These are phyloP conservation scores for Scaptodrosophila lebanonensis DNA, from an alignment of 1,140 invertebrate species.

Conservation along the genomic window DNA sequence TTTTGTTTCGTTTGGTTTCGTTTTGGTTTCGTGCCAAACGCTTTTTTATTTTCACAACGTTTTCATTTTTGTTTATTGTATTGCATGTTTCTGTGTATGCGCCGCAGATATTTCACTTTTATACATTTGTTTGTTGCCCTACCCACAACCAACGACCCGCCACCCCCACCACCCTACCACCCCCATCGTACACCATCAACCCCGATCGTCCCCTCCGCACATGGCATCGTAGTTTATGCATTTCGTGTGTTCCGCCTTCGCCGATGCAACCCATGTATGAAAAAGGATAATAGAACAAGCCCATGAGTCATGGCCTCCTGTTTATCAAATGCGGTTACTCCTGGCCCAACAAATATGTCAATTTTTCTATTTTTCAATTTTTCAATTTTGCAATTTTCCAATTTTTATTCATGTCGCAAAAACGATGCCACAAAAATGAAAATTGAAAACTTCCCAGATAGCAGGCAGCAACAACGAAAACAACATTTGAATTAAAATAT, in stretches of 20 bases:
- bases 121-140: too few relatives aligned
- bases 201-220: too few relatives aligned
- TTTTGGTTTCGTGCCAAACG: slow-evolving; percentile 56
- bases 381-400: slow-evolving; percentile 25
- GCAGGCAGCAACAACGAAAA: slow-evolving; percentile 1
- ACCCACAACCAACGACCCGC: too few relatives aligned
- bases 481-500: slow-evolving; percentile 4
- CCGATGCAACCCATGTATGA: slow-evolving; percentile 26
- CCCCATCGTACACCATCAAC: background rate
- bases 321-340: slow-evolving; percentile 53
- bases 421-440: background rate
- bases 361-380: slow-evolving; percentile 63
- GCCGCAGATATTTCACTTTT: slow-evolving; percentile 44
- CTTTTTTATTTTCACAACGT: slow-evolving; percentile 8
- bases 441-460: slow-evolving; percentile 11
- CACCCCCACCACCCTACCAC: slow-evolving; percentile 1
- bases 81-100: slow-evolving; percentile 53
- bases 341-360: slow-evolving; percentile 49
- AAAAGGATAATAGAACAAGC: slow-evolving; percentile 60
- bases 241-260: background rate
- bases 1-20: slow-evolving; percentile 25
- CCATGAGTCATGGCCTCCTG: slow-evolving; percentile 61
- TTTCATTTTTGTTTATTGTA: slow-evolving; percentile 55
- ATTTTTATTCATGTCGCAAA: background rate
- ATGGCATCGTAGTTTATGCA: too few relatives aligned